Conservation (phyloP, 2,113 vertebrate genomes). For the Regulus satrapa region DNA sequence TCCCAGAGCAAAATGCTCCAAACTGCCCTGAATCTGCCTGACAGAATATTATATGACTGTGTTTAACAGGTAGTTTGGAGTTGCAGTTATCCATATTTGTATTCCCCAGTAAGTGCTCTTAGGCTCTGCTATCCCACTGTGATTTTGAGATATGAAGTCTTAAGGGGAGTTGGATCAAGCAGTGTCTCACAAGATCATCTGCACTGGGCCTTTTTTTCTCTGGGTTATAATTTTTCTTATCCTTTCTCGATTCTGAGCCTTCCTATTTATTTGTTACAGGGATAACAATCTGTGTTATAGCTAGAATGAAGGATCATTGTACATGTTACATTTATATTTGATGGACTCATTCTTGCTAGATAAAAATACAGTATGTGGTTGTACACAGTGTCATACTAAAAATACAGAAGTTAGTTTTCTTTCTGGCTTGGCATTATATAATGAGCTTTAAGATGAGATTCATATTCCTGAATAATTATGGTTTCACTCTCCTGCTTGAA, state of each 20-base stretch:
- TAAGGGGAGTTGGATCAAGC: constrained; percentile 48
- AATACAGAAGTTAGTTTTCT: neutral
- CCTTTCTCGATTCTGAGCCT: constrained; percentile 50
- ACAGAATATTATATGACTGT: constrained; percentile 40
- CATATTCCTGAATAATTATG: neutral
- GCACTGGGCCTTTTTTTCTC: constrained; percentile 9
- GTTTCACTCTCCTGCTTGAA: neutral
- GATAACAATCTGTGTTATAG: constrained; percentile 67
- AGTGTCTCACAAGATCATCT: constrained; percentile 51
- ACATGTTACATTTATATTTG: constrained; percentile 58
- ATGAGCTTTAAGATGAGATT: neutral
- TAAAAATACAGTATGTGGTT: neutral
- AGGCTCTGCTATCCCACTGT: constrained; percentile 49
- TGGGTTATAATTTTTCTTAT: constrained; percentile 61
- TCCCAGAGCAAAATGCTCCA: neutral
- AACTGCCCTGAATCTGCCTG: neutral
- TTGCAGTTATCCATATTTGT: constrained; percentile 54
- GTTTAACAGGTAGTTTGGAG: constrained; percentile 51
- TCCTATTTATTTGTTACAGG: constrained; percentile 64
- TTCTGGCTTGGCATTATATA: neutral
- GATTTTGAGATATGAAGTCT: constrained; percentile 66
- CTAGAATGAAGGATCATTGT: constrained; percentile 51
- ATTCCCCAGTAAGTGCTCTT: constrained; percentile 47
- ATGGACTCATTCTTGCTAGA: constrained; percentile 37
- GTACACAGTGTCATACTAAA: neutral